Conservation (phyloP, 2,888 invertebrate genomes). For the Leptura quadrifasciata region DNA sequence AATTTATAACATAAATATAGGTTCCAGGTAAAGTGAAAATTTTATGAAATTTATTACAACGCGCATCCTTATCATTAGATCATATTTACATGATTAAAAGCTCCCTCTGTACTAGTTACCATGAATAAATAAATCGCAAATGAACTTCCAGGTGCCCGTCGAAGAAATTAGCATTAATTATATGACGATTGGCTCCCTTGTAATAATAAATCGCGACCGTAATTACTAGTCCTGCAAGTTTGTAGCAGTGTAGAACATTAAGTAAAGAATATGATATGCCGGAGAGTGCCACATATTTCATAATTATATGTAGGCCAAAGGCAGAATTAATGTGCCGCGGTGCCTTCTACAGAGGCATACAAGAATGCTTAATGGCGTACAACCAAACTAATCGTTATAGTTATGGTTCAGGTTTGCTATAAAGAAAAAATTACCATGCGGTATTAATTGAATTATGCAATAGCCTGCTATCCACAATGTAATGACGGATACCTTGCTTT, state of each 20-base stretch:
- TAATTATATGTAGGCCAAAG: background rate
- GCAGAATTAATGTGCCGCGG: background rate
- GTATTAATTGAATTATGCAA: background rate
- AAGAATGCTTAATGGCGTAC: background rate
- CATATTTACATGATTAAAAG: background rate
- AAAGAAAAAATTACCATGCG: background rate
- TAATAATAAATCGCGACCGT: background rate
- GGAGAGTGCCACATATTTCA: background rate
- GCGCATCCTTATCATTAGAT: background rate
- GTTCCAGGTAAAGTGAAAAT: too few relatives aligned
- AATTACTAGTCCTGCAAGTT: background rate
- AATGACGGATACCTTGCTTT: too few relatives aligned
- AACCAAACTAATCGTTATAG: background rate
- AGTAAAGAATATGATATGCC: slow-evolving; percentile 1
- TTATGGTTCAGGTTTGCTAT: background rate
- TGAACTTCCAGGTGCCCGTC: slow-evolving; percentile 1
- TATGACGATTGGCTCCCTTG: background rate
- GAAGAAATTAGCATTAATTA: background rate
- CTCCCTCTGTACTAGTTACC: background rate
- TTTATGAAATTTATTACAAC: too few relatives aligned
- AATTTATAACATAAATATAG: too few relatives aligned
- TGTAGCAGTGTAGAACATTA: background rate
- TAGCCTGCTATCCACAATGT: too few relatives aligned
- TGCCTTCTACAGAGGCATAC: background rate
- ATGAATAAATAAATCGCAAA: background rate